A percentile compares a stretch with the other conserved stretches of the same genome.
These are phyloP conservation scores for Cataglyphis hispanica DNA, from an alignment of 1,140 invertebrate species.

Conservation along the genomic window DNA sequence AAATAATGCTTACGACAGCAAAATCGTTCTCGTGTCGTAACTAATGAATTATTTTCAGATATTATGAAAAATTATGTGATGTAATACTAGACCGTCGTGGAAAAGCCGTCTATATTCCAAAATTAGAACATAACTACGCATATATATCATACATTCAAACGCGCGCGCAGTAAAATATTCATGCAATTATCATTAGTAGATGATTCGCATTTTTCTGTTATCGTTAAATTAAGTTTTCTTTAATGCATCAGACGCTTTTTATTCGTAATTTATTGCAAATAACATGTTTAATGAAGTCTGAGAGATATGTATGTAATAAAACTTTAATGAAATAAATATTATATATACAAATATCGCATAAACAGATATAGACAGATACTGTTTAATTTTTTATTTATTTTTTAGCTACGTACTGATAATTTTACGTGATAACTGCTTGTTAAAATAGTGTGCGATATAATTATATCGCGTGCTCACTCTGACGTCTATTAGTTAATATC, in stretches of 20 bases:
- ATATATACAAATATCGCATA: background rate
- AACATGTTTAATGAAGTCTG: background rate
- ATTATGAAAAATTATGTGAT: constrained; percentile 47
- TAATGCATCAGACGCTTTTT: background rate
- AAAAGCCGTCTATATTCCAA: constrained; percentile 21
- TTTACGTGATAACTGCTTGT: background rate
- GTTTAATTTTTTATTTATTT: background rate
- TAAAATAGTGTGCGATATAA: background rate
- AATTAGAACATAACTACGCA: constrained; percentile 28
- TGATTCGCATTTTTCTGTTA: background rate
- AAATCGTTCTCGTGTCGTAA: background rate
- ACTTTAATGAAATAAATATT: background rate
- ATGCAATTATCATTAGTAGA: background rate
- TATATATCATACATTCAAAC: background rate
- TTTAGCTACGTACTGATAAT: background rate
- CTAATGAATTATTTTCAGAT: constrained; percentile 39
- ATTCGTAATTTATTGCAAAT: background rate
- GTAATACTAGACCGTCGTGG: background rate
- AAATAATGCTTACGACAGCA: constrained; percentile 21
- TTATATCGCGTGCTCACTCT: background rate
- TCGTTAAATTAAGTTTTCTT: constrained; percentile 14
- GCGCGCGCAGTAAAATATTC: background rate
- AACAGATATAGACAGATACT: background rate
- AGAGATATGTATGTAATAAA: constrained; percentile 6
- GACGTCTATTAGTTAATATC: constrained; percentile 3